Base-by-base conservation (phyloP, 2,113 vertebrate species). In the Thunnus maccoyii region DNA sequence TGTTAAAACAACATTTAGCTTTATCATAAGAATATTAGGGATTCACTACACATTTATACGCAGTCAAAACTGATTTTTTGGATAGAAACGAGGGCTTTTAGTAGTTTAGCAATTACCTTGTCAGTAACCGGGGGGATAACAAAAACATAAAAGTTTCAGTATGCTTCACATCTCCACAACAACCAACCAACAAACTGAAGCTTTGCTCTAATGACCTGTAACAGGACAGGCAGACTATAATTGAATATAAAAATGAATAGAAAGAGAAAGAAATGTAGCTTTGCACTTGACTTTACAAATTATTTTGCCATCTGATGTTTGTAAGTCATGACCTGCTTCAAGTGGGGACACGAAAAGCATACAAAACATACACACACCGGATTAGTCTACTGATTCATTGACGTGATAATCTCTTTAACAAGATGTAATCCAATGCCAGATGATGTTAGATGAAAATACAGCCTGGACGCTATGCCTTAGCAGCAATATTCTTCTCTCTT, bases 321-420 rank as follows among this genome's bases (percentile, higher is more conserved):
- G 17, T 32, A 41, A 66, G 14, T 57, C 22, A 22, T 10, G 15
- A 1, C 12, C 18, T 17, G 25, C 6, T 41, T 41, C 36, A 41
- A 41, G 36, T 9, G 36, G 9, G 36, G 8, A 8, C 36, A 41
- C 32, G 7, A 36, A 36, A 36, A 36, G 32, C 32, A 36, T 36
- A 36, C 20, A 30, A 4, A 30, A 52, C 7, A 58, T 4, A 67
- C 17, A 69, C 50, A 55, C 32, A 32, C 3, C 14, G 25, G 69
- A 78, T 81, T 82, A 70, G 3, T 30, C 18, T 69, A 18, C 46
- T 1, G 57, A 72, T 36, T 84, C 48, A 84, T 46, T 51, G 55
- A 30, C 55, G 46, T 44, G 30, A 58, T 51, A 25, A 78, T 78
- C 58, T 51, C 58, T 70, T 75, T 73, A 25, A 78, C 30, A 62